Evolutionary conservation across 2,888 invertebrate species (phyloP), one percentile per base, ranked within the genome.

Genomic region (Noctua comes): DNA sequence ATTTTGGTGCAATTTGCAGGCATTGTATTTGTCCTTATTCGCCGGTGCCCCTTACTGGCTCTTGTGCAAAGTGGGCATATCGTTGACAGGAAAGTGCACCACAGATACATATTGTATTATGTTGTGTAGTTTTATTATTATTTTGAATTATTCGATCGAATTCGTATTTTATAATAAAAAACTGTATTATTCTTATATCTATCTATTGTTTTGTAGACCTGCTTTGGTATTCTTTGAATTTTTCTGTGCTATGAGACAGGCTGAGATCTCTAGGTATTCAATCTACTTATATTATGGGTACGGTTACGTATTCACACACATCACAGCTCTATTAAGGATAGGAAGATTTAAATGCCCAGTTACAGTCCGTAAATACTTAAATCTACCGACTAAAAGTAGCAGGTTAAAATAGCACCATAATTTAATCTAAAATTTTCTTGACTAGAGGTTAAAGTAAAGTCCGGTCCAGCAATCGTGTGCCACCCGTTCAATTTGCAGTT

Each of bases 1-100:
- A 91, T 87, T 85, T 89, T 84, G 84, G 82, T 86, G 88, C 90
- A 91, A 92, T 92, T 89, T 91, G 90, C 90, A 89, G 79, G 89
- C 89, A 93, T 93, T 93, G 93, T 93, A 90, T 85, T 86, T 82
- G 79, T 76, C 92, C 93, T 88, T 93, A 91, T 92, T 91, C 83
- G 92, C 82, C 51, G 78, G 68, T 85, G 90, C 89, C 89, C 46
- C 18, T 89, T 90, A 88, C 83, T 75, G 74, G 87, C 88, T 88
- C 82, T 85, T 78, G 76, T 83, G 64, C 70, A 62, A 80, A 79
- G 81, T 85, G 84, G 88, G 90, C 87, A 90, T 89, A 90, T 86
- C 84, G 89, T 86, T 86, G 90, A 91, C 91, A 91, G 77, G 57
- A 77, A 84, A 83, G 66, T 84, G 65, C 76, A 51, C 31, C n/a